Conservation (phyloP, 1,140 invertebrate genomes). For the Aphaenogaster rudis region DNA sequence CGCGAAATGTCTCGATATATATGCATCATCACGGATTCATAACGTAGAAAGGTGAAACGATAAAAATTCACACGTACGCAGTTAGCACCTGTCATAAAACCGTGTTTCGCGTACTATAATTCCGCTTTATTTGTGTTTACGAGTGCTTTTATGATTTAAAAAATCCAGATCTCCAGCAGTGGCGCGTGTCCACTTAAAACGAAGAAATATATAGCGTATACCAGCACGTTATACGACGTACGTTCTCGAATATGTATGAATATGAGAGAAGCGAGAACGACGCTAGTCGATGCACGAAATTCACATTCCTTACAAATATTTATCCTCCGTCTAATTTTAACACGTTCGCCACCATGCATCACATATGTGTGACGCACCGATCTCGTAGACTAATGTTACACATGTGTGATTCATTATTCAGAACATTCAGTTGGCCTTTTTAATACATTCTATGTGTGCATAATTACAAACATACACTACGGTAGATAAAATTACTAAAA, state of each 20-base stretch:
- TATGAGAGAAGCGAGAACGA: neutral
- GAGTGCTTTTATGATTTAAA: constrained; percentile 60
- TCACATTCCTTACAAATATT: constrained; percentile 17
- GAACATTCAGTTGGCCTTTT: neutral
- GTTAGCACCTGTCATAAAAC: constrained; percentile 9
- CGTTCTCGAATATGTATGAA: neutral
- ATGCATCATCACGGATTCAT: neutral
- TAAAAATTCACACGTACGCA: constrained; percentile 22
- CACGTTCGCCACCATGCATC: neutral
- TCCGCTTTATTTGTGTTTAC: constrained; percentile 50
- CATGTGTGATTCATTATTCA: neutral
- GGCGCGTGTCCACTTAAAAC: constrained; percentile 42
- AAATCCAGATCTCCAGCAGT: constrained; percentile 3
- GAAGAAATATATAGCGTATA: neutral
- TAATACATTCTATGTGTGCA: neutral
- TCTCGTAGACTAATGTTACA: neutral
- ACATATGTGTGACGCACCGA: neutral
- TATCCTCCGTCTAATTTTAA: constrained; percentile 23
- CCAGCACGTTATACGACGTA: neutral
- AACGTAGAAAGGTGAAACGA: neutral
- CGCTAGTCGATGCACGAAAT: neutral
- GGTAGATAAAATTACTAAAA: neutral
- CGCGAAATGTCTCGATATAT: neutral
- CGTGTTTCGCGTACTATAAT: neutral
- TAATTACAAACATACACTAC: neutral